These are phyloP conservation scores for Oedothorax gibbosus DNA, from an alignment of 1,140 invertebrate species.

Conservation along the genomic window DNA sequence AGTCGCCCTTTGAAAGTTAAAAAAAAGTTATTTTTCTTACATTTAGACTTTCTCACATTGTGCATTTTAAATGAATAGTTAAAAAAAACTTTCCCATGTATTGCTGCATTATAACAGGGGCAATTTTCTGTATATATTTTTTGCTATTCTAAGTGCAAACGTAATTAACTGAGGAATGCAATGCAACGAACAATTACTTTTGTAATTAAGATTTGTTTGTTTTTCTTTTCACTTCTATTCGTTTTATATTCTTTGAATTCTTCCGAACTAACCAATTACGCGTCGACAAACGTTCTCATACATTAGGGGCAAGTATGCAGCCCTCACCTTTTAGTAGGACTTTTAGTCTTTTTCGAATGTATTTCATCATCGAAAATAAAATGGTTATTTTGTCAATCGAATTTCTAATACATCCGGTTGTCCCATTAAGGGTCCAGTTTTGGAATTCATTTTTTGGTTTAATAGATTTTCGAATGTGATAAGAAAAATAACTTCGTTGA, in stretches of 20 bases:
- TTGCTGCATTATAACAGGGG: no score
- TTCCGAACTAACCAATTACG: conserved; percentile 1
- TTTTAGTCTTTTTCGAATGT: not conserved
- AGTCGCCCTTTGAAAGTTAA: not conserved
- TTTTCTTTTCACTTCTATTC: not conserved
- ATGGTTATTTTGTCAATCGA: not conserved
- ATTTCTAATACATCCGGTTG: conserved; percentile 12
- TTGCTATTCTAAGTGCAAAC: no score
- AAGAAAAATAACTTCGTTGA: no score
- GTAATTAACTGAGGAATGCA: conserved; percentile 5
- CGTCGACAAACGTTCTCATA: not conserved
- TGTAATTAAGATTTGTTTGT: conserved; percentile 3
- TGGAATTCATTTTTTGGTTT: no score
- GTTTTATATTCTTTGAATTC: not conserved
- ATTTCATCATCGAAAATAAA: conserved; percentile 20
- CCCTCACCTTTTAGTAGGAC: not conserved
- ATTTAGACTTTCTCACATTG: not conserved
- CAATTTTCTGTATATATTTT: no score
- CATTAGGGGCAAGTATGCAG: conserved; percentile 26
- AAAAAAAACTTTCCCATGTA: no score
- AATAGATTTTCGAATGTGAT: no score
- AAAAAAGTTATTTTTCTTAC: not conserved
- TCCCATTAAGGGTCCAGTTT: not conserved
- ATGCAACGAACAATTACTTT: conserved; percentile 11
- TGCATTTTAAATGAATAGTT: no score